A percentile compares a stretch with the other conserved stretches of the same genome.
Evolutionary conservation across 2,113 vertebrate genomes (phyloP).

Genomic region (Python bivittatus): DNA sequence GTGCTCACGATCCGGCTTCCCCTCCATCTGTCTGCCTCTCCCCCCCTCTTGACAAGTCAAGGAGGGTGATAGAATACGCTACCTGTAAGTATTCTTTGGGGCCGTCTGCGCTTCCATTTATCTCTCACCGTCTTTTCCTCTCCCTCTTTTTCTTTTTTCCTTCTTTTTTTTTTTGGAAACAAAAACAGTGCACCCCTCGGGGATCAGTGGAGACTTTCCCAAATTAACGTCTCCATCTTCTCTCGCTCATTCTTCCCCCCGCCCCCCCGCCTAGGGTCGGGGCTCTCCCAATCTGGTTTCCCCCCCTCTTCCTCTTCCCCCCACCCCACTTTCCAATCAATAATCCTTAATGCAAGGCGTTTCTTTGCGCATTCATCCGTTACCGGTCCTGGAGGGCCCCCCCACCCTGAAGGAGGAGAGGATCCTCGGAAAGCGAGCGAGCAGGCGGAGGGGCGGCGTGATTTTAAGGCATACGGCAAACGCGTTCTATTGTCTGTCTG

Average conservation of each 20-base stretch:
- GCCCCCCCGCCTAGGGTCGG: too few species aligned
- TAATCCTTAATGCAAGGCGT: background rate
- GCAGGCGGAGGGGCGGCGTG: background rate
- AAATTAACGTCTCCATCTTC: background rate
- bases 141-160: too few species aligned
- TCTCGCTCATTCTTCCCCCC: background rate
- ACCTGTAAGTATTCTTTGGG: conserved; percentile 65
- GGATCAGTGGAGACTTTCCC: background rate
- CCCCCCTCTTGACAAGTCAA: conserved; percentile 52
- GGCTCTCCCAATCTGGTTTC: background rate
- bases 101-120: background rate
- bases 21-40: conserved; percentile 39
- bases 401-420: background rate
- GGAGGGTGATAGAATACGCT: conserved; percentile 44
- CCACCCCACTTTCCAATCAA: background rate
- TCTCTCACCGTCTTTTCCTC: background rate
- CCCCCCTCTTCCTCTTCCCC: too few species aligned
- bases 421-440: background rate
- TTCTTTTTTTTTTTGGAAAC: background rate
- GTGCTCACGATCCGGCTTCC: conserved; percentile 14
- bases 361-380: conserved; percentile 16
- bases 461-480: conserved; percentile 25
- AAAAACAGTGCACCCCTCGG: conserved; percentile 23
- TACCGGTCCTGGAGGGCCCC: background rate
- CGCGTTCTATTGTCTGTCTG: conserved; percentile 66